A percentile compares a stretch with the other conserved stretches of the same genome.
Evolutionary conservation across 2,888 invertebrate species (phyloP).

Genomic region (Spisula solida): DNA sequence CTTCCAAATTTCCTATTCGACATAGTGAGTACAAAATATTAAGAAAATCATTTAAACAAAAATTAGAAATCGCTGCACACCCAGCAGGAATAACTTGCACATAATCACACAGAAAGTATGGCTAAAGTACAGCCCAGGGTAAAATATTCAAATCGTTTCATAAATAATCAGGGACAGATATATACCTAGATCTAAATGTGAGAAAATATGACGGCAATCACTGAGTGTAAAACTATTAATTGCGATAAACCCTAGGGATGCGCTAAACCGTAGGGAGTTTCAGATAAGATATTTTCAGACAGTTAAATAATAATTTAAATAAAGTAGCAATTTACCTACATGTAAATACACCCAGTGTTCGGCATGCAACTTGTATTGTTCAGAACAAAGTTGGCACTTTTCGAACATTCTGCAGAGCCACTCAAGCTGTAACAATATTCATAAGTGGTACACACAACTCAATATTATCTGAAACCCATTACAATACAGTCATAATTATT

Average conservation of each 20-base stretch:
- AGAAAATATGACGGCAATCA: neutral
- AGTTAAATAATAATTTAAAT: neutral
- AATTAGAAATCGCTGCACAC: neutral
- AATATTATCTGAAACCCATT: neutral
- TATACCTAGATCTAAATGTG: neutral
- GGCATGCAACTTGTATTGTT: neutral
- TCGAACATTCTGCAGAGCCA: neutral
- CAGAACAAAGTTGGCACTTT: neutral
- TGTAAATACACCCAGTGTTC: neutral
- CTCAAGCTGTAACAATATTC: neutral
- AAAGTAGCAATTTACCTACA: neutral
- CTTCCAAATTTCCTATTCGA: neutral
- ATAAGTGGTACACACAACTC: neutral
- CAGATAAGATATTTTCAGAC: constrained; percentile 12
- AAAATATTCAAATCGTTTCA: neutral
- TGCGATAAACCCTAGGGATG: neutral
- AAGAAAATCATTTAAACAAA: constrained; percentile 19
- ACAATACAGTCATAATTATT: neutral
- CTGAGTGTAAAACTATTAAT: neutral
- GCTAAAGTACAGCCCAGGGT: no score
- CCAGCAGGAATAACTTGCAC: neutral
- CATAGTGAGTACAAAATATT: neutral
- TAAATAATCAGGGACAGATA: constrained; percentile 6
- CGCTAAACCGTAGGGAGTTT: neutral
- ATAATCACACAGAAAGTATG: neutral